phyloP scores from a whole-genome alignment of 2,888 invertebrate species.

The Anticlea derivata region DNA sequence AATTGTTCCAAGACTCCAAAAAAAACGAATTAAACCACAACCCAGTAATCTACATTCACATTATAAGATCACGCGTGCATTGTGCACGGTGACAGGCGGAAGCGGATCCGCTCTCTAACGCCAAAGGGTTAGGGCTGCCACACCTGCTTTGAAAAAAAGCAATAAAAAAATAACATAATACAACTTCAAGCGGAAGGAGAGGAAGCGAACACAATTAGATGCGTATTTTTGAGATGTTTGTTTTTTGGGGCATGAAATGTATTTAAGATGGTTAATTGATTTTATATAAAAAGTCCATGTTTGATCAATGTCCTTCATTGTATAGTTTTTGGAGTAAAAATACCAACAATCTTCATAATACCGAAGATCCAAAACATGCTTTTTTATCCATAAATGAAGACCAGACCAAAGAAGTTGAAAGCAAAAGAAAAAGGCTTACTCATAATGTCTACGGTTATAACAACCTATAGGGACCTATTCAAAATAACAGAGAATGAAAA shows the following conservation, averaged over 20 bases:
- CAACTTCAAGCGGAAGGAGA: conserved; percentile 50
- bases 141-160: conserved; percentile 65
- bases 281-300: background rate
- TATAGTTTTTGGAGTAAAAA: no score
- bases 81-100: conserved; percentile 60
- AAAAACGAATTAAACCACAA: conserved; percentile 16
- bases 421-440: no score
- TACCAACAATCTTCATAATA: no score
- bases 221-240: conserved; percentile 29
- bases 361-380: no score
- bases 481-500: background rate
- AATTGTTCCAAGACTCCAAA: conserved; percentile 2
- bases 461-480: no score
- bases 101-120: conserved; percentile 43
- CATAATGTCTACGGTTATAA: no score
- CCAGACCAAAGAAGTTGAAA: no score
- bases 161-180: conserved; percentile 38
- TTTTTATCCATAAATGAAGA: no score
- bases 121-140: conserved; percentile 59
- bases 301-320: background rate
- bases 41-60: conserved; percentile 45
- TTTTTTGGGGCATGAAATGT: conserved; percentile 9
- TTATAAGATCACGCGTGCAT: conserved; percentile 55
- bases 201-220: conserved; percentile 39
- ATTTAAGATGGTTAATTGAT: background rate